These are phyloP conservation scores for Craseonycteris thonglongyai DNA, from an alignment of 2,113 vertebrate species.

Conservation along the genomic window DNA sequence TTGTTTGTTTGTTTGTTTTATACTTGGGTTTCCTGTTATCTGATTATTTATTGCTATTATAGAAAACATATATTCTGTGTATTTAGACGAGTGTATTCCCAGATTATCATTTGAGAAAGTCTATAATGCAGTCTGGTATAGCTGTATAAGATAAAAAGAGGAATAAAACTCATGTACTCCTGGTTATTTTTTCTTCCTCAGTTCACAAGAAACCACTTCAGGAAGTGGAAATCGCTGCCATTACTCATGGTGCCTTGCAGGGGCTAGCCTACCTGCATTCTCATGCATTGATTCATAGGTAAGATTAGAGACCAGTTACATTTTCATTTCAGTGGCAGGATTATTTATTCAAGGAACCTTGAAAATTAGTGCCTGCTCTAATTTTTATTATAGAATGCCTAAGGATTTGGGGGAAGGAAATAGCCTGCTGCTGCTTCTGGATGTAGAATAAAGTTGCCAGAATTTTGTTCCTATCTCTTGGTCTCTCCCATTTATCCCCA, in stretches of 20 bases:
- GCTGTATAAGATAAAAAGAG: conserved; percentile 2
- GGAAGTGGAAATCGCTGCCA: conserved; percentile 99
- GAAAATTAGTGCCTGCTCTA: not conserved
- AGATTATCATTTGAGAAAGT: not conserved
- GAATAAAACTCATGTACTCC: not conserved
- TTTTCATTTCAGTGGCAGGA: not conserved
- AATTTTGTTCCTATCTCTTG: not conserved
- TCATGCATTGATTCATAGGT: conserved; percentile 98
- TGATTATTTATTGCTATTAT: not conserved
- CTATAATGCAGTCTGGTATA: not conserved
- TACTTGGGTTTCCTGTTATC: conserved; percentile 1
- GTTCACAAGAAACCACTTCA: conserved; percentile 99
- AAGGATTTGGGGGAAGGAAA: not conserved
- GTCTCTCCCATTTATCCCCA: not conserved
- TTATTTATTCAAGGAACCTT: not conserved
- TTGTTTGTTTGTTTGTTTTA: not conserved
- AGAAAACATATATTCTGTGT: not conserved
- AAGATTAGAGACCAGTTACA: conserved; percentile 42
- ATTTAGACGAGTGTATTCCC: not conserved
- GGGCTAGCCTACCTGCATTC: conserved; percentile 98
- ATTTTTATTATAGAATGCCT: not conserved
- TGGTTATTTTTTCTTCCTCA: conserved; percentile 53
- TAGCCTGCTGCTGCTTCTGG: not conserved
- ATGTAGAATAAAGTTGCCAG: not conserved
- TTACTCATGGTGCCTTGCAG: conserved; percentile 99